A percentile compares a stretch with the other conserved stretches of the same genome.
These are phyloP conservation scores for Malurus alboscapulatus DNA, from an alignment of 2,113 vertebrate genomes.

Conservation along the genomic window DNA sequence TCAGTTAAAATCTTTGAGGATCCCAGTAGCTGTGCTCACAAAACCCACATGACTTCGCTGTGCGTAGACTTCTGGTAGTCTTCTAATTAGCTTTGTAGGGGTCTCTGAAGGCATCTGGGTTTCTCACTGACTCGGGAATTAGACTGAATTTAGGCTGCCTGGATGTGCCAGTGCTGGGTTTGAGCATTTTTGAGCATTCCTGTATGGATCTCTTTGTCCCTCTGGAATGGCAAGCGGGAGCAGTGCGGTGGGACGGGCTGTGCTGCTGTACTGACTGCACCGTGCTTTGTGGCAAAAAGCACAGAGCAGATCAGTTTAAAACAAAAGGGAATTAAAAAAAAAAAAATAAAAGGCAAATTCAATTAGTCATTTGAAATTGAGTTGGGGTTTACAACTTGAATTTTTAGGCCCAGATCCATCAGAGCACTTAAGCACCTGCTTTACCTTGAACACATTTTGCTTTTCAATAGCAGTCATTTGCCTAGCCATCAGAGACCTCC, in stretches of 20 bases:
- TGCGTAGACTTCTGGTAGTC: neutral
- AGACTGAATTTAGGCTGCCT: neutral
- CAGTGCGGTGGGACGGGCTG: neutral
- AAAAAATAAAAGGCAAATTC: neutral
- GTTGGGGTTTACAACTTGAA: conserved; percentile 26
- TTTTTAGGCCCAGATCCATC: conserved; percentile 48
- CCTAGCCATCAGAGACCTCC: neutral
- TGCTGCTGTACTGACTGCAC: neutral
- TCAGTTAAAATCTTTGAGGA: neutral
- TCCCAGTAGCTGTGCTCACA: neutral
- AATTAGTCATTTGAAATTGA: conserved; percentile 54
- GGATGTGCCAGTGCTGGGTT: neutral
- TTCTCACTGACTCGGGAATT: conserved; percentile 8
- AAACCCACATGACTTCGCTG: neutral
- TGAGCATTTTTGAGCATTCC: neutral
- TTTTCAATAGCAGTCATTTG: conserved; percentile 28
- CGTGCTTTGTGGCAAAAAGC: neutral
- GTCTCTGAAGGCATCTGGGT: conserved; percentile 4
- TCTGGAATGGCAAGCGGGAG: neutral
- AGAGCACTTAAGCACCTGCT: conserved; percentile 53
- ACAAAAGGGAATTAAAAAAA: neutral
- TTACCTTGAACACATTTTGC: conserved; percentile 35
- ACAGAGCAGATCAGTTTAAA: neutral
- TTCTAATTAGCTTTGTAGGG: conserved; percentile 21
- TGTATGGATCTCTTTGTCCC: neutral